Evolutionary conservation across 2,888 invertebrate species (phyloP).

Genomic region (Apodemia zela): DNA sequence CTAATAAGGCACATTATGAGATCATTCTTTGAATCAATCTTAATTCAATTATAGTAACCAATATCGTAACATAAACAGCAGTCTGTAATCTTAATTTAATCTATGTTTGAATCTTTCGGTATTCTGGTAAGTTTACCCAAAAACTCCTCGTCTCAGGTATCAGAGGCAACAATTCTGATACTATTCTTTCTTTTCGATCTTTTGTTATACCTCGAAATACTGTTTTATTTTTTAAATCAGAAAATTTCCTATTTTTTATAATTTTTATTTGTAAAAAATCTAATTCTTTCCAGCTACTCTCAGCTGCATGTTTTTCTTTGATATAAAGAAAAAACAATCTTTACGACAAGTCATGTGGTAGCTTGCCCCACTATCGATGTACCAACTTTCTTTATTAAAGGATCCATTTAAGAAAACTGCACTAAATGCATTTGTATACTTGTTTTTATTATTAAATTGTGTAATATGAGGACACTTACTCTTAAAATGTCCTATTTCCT

Average conservation of each 20-base stretch:
- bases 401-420: too few relatives aligned
- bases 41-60: slow-evolving; percentile 20
- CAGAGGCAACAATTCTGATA: slow-evolving; percentile 20
- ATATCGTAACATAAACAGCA: slow-evolving; percentile 16
- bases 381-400: too few relatives aligned
- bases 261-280: slow-evolving; percentile 21
- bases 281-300: slow-evolving; percentile 1
- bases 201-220: slow-evolving; percentile 20
- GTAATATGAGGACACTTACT: too few relatives aligned
- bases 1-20: slow-evolving; percentile 16
- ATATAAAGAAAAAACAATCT: slow-evolving; percentile 18
- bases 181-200: slow-evolving; percentile 19
- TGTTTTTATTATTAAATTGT: too few relatives aligned
- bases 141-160: slow-evolving; percentile 22
- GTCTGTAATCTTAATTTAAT: slow-evolving; percentile 15
- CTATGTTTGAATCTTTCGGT: slow-evolving; percentile 12
- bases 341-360: too few relatives aligned
- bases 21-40: slow-evolving; percentile 17
- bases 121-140: slow-evolving; percentile 21
- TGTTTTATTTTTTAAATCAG: slow-evolving; percentile 22
- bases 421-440: too few relatives aligned
- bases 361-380: too few relatives aligned
- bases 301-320: slow-evolving; percentile 19
- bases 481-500: too few relatives aligned
- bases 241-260: slow-evolving; percentile 16